Evolutionary conservation across 2,113 vertebrate species (phyloP), one percentile per base, ranked within the genome.

Genomic region (Rhinoptilus africanus): DNA sequence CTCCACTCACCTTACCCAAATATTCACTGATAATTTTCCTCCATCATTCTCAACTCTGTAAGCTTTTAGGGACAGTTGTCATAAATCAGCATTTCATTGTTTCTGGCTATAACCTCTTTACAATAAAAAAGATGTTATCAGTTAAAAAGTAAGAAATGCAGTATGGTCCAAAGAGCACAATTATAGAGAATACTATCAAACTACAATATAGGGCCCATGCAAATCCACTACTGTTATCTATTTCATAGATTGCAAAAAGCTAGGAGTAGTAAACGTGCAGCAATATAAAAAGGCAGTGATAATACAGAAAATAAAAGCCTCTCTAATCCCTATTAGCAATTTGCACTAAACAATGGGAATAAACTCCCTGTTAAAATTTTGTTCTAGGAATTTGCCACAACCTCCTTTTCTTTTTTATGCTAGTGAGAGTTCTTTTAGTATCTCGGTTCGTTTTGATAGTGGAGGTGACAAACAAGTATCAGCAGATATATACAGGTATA

Each of bases 31-130:
- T 91, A 86, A 88, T 95, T 91, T 97, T 75, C 45, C 28, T 91
- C 79, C 69, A 84, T 93, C 89, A 90, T 84, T 90, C 92, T 95
- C 69, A 96, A 85, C 80, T 81, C 91, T 97, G 81, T 85, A 95
- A 97, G 91, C 93, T 97, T 97, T 95, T 96, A 95, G 96, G 92
- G 94, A 96, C 56, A 91, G 76, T 86, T 94, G 43, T 83, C 41
- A 47, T 93, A 98, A 97, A 98, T 97, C 96, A 97, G 83, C 71
- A 82, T 98, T 94, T 96, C 85, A 89, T 94, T 96, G 93, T 94
- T 96, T 97, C 91, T 87, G 90, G 75, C 93, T 97, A 94, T 90
- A 96, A 96, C 88, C 83, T 92, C 91, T 93, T 96, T 95, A 95
- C 83, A 93, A 91, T 83, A 77, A 94, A 93, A 91, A 89, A 89